These are phyloP conservation scores for Xerus rutilus DNA, from an alignment of 2,797 vertebrate species.

Conservation along the genomic window DNA sequence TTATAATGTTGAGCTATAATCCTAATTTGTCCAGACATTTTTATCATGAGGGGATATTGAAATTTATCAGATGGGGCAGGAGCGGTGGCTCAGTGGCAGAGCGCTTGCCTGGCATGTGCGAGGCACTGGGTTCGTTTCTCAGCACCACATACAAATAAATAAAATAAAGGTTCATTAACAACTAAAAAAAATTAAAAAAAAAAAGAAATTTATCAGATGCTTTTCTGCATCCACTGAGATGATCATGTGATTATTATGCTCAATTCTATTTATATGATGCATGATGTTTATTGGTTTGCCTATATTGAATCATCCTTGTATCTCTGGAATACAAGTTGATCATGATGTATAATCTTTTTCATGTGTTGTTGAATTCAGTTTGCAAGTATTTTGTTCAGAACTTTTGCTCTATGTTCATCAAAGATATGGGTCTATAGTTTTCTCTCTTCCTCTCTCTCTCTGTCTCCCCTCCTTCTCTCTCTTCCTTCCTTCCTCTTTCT, in stretches of 20 bases:
- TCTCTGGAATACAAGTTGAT: neutral
- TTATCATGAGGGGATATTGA: neutral
- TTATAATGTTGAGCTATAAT: neutral
- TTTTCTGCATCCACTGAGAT: neutral
- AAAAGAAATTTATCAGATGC: neutral
- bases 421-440: neutral
- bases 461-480: accelerated
- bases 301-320: neutral
- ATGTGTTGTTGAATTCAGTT: neutral
- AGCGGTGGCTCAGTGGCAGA: no score
- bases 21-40: neutral
- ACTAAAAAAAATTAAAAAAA: no score
- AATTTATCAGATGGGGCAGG: neutral
- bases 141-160: no score
- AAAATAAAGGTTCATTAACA: no score
- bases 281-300: neutral
- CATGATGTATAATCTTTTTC: neutral
- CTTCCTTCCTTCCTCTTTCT: neutral
- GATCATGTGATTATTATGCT: neutral
- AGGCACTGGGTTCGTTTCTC: no score
- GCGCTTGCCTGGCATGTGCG: no score
- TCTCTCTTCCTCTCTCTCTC: no score
- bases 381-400: neutral
- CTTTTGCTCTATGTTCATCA: neutral
- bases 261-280: neutral